A percentile compares a stretch with the other conserved stretches of the same genome.
These are phyloP conservation scores for Danaus chrysippus DNA, from an alignment of 2,888 invertebrate genomes.

Conservation along the genomic window DNA sequence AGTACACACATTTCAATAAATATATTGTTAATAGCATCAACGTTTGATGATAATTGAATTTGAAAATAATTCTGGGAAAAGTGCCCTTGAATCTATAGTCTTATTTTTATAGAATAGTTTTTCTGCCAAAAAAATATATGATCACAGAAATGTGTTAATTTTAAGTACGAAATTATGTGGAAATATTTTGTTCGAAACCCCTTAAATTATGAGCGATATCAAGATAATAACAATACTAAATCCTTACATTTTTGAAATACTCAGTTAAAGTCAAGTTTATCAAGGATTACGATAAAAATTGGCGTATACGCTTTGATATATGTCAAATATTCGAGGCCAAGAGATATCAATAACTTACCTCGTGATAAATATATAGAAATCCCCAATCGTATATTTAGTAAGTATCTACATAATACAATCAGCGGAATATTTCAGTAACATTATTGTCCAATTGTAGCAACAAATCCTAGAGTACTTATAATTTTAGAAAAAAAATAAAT, in stretches of 20 bases:
- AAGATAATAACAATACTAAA: neutral
- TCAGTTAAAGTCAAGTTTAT: constrained; percentile 43
- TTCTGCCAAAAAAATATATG: constrained; percentile 4
- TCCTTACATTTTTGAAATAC: constrained; percentile 2
- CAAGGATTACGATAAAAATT: constrained; percentile 42
- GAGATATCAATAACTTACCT: constrained; percentile 13
- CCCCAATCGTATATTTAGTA: constrained; percentile 13
- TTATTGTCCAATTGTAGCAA: neutral
- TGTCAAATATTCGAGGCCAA: constrained; percentile 43
- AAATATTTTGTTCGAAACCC: neutral
- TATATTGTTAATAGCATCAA: no score
- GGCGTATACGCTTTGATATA: constrained; percentile 38
- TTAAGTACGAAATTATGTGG: neutral
- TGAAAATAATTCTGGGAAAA: no score
- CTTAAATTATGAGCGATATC: neutral
- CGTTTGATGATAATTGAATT: no score
- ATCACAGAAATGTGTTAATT: neutral
- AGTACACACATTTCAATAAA: no score
- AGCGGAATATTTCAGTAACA: neutral
- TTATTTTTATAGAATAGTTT: neutral
- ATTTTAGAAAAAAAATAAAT: no score
- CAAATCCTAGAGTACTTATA: no score
- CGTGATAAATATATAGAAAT: constrained; percentile 10
- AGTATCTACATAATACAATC: constrained; percentile 5
- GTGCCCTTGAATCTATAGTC: neutral